phyloP scores from a whole-genome alignment of 2,797 vertebrate genomes.

The Cyprinodon diabolis region DNA sequence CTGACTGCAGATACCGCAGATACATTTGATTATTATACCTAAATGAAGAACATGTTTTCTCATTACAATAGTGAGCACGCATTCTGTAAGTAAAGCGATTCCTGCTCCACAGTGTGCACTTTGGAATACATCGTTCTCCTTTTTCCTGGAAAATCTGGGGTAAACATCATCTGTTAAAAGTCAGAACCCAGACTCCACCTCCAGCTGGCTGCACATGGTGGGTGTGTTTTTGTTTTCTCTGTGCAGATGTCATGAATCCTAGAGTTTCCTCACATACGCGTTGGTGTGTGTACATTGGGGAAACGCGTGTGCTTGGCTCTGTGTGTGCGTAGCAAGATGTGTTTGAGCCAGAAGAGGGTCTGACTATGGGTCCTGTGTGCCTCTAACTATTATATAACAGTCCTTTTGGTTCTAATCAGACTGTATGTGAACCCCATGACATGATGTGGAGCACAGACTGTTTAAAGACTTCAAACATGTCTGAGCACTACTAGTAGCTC shows the following conservation, averaged over 20 bases:
- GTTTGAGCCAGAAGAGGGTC: constrained; percentile 10
- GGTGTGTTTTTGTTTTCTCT: constrained; percentile 58
- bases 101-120: constrained; percentile 17
- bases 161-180: constrained; percentile 66
- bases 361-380: constrained; percentile 18
- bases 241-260: constrained; percentile 56
- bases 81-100: constrained; percentile 7
- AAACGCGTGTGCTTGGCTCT: not conserved
- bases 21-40: not conserved
- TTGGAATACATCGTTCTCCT: constrained; percentile 21
- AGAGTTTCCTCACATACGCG: constrained; percentile 54
- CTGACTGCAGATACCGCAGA: not conserved
- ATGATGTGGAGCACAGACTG: constrained; percentile 36
- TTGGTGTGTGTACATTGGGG: not conserved
- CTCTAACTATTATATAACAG: constrained; percentile 53
- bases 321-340: constrained; percentile 2
- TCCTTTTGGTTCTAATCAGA: constrained; percentile 32
- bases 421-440: constrained; percentile 55
- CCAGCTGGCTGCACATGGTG: constrained; percentile 38
- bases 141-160: constrained; percentile 55
- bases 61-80: constrained; percentile 34
- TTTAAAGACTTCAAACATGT: constrained; percentile 18
- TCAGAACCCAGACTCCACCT: constrained; percentile 54
- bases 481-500: constrained; percentile 2
- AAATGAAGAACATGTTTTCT: not conserved